Evolutionary conservation across 2,888 invertebrate genomes (phyloP), one percentile per base, ranked within the genome.

Genomic region (Flexamia atlantica): DNA sequence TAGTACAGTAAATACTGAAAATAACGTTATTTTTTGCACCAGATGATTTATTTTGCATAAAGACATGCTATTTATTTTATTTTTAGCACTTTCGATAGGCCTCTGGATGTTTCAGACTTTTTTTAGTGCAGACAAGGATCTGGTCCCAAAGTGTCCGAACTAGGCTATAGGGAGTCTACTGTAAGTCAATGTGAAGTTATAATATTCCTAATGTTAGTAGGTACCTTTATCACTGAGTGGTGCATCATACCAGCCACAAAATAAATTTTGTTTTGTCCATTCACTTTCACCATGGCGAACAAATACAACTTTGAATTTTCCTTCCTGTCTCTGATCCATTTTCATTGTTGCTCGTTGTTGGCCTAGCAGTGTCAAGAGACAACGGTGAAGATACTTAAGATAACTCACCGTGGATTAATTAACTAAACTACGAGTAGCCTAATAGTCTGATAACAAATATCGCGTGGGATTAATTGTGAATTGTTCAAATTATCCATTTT

Each of bases 251-350:
- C 94, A 94, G 9, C 94, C 94, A 86, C 93, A 93, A 87, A 94
- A 93, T 20, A 92, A 89, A 88, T 94, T 93, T 85, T 92, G 90
- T 86, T 93, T 91, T 87, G 93, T 93, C 93, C 93, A 93, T 87
- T 93, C 93, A 83, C 93, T 93, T 88, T 94, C 93, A 60, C 93
- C 94, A 88, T 94, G 94, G 86, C 94, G 92, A 85, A 93, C 92
- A 93, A 93, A 93, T 60, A 93, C 93, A 89, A 92, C 91, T 87
- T 90, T 91, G 86, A 76, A 76, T 40, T 42, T 76, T 23, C 93
- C 93, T 50, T 40, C 25, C 40, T 20, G 23, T 50, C 57, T n/a
- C 40, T 20, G 23, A 5, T 9, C 32, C 36, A 36, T 70, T 23
- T 12, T 70, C 12, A 0, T 23, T 23, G 40, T 7, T 14, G 68